A percentile compares a stretch with the other conserved stretches of the same genome.
Conservation (phyloP, 1,140 invertebrate genomes). For the Harpegnathos saltator region DNA sequence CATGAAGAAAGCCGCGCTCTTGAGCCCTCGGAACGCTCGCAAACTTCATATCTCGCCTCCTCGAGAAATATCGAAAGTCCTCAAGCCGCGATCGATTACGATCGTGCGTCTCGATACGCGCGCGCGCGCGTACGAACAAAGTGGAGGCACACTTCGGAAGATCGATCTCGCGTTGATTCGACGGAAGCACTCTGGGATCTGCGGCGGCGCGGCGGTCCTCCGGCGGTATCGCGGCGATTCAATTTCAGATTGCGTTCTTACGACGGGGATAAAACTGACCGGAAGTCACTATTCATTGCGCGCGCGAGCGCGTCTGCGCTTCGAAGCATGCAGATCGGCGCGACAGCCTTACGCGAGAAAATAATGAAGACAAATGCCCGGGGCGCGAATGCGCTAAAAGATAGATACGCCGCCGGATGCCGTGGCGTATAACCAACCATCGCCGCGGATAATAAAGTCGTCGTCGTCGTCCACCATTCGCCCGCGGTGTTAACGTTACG, state of each 20-base stretch:
- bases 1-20: too few species aligned
- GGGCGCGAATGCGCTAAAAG: constrained; percentile 29
- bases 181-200: constrained; percentile 9
- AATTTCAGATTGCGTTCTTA: constrained; percentile 61
- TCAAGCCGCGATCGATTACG: neutral
- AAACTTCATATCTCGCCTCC: constrained; percentile 5
- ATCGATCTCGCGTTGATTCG: constrained; percentile 48
- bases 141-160: neutral
- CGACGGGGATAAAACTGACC: constrained; percentile 53
- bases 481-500: constrained; percentile 3
- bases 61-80: constrained; percentile 15
- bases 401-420: constrained; percentile 35
- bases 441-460: constrained; percentile 41
- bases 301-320: neutral
- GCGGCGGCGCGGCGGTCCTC: constrained; percentile 11
- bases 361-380: constrained; percentile 53
- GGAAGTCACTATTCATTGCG: constrained; percentile 50
- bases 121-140: neutral
- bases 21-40: too few species aligned
- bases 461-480: constrained; percentile 9
- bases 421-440: neutral
- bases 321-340: constrained; percentile 36
- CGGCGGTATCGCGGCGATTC: constrained; percentile 57
- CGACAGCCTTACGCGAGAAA: constrained; percentile 31
- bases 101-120: constrained; percentile 36